Evolutionary conservation across 2,113 vertebrate species (phyloP).

Genomic region (Spilogale gracilis): DNA sequence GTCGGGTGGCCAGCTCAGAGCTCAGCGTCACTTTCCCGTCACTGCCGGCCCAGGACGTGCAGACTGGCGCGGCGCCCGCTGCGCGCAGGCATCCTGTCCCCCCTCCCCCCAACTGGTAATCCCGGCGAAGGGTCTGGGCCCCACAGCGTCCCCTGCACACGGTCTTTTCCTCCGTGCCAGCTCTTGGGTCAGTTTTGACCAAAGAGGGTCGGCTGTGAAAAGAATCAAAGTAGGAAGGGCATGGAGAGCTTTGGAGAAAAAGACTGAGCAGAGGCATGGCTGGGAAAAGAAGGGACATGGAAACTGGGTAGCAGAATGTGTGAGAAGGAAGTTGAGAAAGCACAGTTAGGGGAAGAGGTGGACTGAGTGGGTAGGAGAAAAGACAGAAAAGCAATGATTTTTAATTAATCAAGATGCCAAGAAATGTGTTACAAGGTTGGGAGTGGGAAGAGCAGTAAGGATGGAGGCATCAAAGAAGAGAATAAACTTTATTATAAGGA

Average conservation of each 20-base stretch:
- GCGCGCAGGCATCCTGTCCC: background rate
- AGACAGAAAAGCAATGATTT: background rate
- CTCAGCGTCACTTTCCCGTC: background rate
- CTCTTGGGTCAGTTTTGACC: background rate
- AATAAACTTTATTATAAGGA: background rate
- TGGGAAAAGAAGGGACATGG: background rate
- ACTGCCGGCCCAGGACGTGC: slow-evolving; percentile 75
- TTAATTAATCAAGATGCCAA: background rate
- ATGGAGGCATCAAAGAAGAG: background rate
- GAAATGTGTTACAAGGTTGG: background rate
- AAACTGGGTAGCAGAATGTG: background rate
- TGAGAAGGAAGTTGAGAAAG: background rate
- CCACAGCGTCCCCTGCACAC: fast-evolving
- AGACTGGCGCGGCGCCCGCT: background rate
- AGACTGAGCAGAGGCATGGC: background rate
- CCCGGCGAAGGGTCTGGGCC: background rate
- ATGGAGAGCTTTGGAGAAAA: background rate
- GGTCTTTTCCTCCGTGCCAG: fast-evolving
- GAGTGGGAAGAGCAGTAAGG: background rate
- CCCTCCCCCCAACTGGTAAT: background rate
- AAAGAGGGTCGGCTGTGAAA: background rate
- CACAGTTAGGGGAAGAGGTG: background rate
- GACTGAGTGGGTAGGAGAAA: background rate
- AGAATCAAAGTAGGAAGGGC: background rate
- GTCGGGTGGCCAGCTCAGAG: background rate